Percentiles rank a stretch among this genome's conserved stretches.
These are phyloP conservation scores for Grus americana DNA, from an alignment of 2,113 vertebrate species.

Conservation along the genomic window DNA sequence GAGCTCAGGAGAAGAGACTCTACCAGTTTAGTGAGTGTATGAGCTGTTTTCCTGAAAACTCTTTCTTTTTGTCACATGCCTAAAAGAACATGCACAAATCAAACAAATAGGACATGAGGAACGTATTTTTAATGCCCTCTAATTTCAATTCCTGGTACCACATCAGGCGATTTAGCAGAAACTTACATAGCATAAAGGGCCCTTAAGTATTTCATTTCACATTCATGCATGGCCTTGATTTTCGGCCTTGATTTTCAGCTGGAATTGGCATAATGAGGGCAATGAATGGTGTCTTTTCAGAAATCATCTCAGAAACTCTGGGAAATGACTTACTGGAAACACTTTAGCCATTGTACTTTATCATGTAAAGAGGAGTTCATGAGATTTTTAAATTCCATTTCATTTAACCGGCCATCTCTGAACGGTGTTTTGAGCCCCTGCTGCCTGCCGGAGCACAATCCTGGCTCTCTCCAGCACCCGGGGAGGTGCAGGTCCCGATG, in stretches of 20 bases:
- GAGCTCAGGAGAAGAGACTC: neutral
- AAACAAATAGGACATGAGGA: neutral
- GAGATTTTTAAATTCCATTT: neutral
- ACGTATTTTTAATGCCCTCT: neutral
- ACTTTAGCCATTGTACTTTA: neutral
- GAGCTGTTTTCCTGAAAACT: neutral
- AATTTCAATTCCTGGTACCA: neutral
- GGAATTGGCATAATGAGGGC: neutral
- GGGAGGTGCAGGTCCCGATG: neutral
- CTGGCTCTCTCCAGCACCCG: neutral
- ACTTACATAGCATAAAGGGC: neutral
- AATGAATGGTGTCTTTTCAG: neutral
- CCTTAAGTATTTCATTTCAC: neutral
- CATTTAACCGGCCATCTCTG: neutral
- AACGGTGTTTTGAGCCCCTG: neutral
- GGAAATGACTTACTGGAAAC: neutral
- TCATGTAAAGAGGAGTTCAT: accelerated
- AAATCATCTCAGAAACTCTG: neutral
- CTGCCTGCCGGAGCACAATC: neutral
- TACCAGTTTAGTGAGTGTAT: accelerated
- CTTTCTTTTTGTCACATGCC: neutral
- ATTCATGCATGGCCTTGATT: neutral
- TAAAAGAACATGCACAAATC: neutral
- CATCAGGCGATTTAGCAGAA: neutral
- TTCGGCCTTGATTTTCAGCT: neutral